phyloP scores from a whole-genome alignment of 2,797 vertebrate species.

The Phrynocephalus forsythii region DNA sequence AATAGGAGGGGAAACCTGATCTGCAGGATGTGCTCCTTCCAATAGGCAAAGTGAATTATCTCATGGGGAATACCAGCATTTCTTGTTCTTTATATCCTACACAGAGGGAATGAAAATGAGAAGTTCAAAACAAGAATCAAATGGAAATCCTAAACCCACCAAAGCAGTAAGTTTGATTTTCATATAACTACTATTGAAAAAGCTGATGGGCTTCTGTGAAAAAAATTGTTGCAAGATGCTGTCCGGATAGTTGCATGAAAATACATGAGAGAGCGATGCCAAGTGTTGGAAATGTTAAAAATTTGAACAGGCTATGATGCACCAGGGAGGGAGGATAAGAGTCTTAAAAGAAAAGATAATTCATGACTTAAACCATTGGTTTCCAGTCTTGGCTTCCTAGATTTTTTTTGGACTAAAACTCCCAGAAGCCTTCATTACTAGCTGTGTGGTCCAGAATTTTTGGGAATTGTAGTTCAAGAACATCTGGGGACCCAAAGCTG shows the following conservation, averaged over 20 bases:
- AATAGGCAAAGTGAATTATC: too few relatives aligned
- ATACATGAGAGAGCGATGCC: not conserved
- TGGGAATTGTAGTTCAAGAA: too few relatives aligned
- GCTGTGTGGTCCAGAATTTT: too few relatives aligned
- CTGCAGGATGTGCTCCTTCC: too few relatives aligned
- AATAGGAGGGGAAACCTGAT: too few relatives aligned
- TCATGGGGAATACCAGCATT: not conserved
- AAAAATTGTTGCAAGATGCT: not conserved
- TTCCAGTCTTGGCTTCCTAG: not conserved
- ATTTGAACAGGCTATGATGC: not conserved
- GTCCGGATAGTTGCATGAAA: not conserved
- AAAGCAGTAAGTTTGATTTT: constrained; percentile 85
- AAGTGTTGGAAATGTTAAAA: not conserved
- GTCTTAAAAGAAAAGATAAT: not conserved
- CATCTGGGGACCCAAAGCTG: too few relatives aligned
- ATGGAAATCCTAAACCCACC: constrained; percentile 88
- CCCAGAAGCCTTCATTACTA: too few relatives aligned
- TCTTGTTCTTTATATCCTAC: constrained; percentile 4
- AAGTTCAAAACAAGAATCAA: constrained; percentile 90
- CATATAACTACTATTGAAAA: not conserved
- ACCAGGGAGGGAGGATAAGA: not conserved
- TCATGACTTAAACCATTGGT: not conserved
- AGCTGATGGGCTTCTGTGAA: not conserved
- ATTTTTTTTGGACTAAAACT: too few relatives aligned
- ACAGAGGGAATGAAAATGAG: constrained; percentile 98